Percentiles rank a stretch among this genome's conserved stretches.
phyloP scores from a whole-genome alignment of 1,140 invertebrate genomes.

The Saccostrea cuccullata region DNA sequence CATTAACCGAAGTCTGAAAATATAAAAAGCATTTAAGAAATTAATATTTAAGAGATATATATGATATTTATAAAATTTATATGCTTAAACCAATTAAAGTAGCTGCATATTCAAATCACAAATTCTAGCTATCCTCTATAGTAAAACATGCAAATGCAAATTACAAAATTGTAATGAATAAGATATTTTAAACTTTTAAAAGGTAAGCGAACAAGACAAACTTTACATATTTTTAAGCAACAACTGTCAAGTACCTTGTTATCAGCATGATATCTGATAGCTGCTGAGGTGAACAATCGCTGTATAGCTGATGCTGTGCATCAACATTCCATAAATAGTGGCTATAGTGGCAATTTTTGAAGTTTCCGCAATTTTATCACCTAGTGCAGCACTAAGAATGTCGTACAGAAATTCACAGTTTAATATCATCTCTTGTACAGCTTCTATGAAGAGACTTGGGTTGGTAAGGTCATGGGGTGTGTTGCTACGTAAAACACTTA shows the following conservation, averaged over 20 bases:
- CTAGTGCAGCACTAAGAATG: not conserved
- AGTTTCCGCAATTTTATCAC: not conserved
- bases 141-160: not conserved
- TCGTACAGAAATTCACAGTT: not conserved
- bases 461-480: not conserved
- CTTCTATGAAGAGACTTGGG: not conserved
- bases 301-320: constrained; percentile 53
- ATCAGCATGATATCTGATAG: constrained; percentile 57
- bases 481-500: not conserved
- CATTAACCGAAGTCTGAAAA: not conserved
- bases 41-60: no score
- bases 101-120: constrained; percentile 7
- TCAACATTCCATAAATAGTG: constrained; percentile 51
- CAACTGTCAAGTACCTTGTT: constrained; percentile 48
- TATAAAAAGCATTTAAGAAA: not conserved
- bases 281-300: constrained; percentile 40
- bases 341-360: constrained; percentile 46
- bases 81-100: not conserved
- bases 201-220: constrained; percentile 15
- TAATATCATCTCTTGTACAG: not conserved
- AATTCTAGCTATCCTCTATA: not conserved
- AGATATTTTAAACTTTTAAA: constrained; percentile 24
- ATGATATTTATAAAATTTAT: no score
- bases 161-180: not conserved
- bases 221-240: not conserved